Evolutionary conservation across 53 echinoderm and acorn worm species (phyloP), one percentile per base, ranked within the genome.

Genomic region (Patiria pectinifera): DNA sequence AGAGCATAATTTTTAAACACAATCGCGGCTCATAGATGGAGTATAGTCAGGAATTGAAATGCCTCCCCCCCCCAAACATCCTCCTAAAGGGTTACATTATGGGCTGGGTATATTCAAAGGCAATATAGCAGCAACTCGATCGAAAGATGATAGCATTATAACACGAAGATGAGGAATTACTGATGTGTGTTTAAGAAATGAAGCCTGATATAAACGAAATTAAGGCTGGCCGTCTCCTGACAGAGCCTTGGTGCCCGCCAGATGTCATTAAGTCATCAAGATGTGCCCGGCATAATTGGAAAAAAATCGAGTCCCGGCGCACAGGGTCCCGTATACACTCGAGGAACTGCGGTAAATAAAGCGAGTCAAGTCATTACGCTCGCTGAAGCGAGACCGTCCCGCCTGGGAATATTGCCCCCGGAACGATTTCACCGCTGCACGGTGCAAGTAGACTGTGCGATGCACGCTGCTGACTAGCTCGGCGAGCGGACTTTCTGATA

Each of bases 181-280:
- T 81, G 90, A 90, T 90, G 90, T 90, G 90, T 80, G 90, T 81
- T 90, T 81, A 90, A 90, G 90, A 90, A 90, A 90, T 90, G 90
- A 90, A 90, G 80, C 90, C 90, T 80, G 90, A 63, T 80, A 80
- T 81, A 90, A 80, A 90, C 80, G 80, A 90, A 90, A 90, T 90
- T 90, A 90, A 90, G 90, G 90, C 45, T 80, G 79, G 61, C 23
- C 80, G 80, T 80, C 81, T 81, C 82, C 48, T 21, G 80, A 62
- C 80, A 69, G 81, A 62, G 80, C 59, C 90, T 90, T 81, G 90
- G 90, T 63, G 90, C 90, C 90, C 90, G 90, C 90, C 90, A 90
- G 90, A 90, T 90, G 90, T 90, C 90, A 90, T 90, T 90, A 90
- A 90, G 90, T 90, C 90, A 90, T 90, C 90, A 90, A 90, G 79